Evolutionary conservation across 92 coral and sea anemone genomes (phyloP).

Genomic region (Montipora capitata): DNA sequence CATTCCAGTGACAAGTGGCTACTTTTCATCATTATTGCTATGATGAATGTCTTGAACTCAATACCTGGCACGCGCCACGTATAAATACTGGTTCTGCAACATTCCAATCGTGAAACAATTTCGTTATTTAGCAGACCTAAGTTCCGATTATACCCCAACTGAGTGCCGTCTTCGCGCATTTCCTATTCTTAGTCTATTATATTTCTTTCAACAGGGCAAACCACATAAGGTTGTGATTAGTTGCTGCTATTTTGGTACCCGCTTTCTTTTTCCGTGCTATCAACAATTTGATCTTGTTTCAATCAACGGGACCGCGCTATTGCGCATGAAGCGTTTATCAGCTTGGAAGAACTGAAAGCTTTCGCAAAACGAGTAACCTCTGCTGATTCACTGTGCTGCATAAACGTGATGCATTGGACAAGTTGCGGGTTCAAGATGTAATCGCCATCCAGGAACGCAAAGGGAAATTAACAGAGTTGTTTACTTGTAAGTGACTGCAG

Average conservation of each 20-base stretch:
- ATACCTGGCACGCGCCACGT: background rate
- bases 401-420: background rate
- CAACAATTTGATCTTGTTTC: slow-evolving; percentile 60
- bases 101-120: no score
- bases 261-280: slow-evolving; percentile 31
- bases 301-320: slow-evolving; percentile 21
- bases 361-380: no score
- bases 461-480: background rate
- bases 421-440: background rate
- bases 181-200: slow-evolving; percentile 48
- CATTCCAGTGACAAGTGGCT: no score
- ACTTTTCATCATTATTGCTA: no score
- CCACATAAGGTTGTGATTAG: slow-evolving; percentile 28
- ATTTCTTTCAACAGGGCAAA: slow-evolving; percentile 9
- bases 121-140: background rate
- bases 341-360: background rate
- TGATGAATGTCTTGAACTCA: no score
- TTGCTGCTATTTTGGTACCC: slow-evolving; percentile 31
- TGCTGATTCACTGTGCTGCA: background rate
- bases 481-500: slow-evolving; percentile 2
- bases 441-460: background rate
- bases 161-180: background rate
- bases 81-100: background rate
- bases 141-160: slow-evolving; percentile 19
- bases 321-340: background rate